Evolutionary conservation across 2,113 vertebrate species (phyloP), one percentile per base, ranked within the genome.

Genomic region (Cranoglanis bouderius): DNA sequence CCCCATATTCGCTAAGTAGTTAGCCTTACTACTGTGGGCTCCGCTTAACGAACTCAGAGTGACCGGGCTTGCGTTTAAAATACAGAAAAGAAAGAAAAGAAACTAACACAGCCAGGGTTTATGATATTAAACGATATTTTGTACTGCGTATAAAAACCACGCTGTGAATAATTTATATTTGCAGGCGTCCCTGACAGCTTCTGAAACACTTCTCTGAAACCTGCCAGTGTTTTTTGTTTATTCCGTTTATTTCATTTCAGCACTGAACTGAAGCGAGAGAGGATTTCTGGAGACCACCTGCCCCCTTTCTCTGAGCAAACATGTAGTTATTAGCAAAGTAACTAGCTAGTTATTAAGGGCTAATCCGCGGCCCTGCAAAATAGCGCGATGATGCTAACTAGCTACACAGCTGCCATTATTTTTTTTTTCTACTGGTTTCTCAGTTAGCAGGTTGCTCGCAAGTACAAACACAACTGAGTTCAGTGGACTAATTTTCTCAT

Each of bases 331-430:
- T 40, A 40, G 10, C 12, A 24, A 43, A 83, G 55, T 81, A 32
- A 80, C 75, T 35, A 70, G 74, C 61, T 57, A 1, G 67, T 85
- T 74, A 74, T 85, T 74, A 38, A 74, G 49, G 63, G n/a, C 65
- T 72, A 32, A 35, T 38, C 43, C 84, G n/a, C 61, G 86, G 86
- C 86, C 86, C 86, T 67, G 61, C 21, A 9, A 2, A 70, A 61
- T 32, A 70, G 77, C 46, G 16, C 86, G 61, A 49, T 29, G 49
- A 82, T 82, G 78, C 78, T 88, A 87, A 59, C 85, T 51, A 67
- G 75, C 75, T n/a, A 77, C 85, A 77, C 63, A 82, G 78, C 86
- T 88, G 63, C 86, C 78, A 82, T 82, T 67, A 87, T 87, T 82
- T 51, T 67, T 29, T 87, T 82, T 51, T 67, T 29, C 72, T 78